Base-by-base conservation (phyloP, 2,888 invertebrate species). In the Eulithis prunata region DNA sequence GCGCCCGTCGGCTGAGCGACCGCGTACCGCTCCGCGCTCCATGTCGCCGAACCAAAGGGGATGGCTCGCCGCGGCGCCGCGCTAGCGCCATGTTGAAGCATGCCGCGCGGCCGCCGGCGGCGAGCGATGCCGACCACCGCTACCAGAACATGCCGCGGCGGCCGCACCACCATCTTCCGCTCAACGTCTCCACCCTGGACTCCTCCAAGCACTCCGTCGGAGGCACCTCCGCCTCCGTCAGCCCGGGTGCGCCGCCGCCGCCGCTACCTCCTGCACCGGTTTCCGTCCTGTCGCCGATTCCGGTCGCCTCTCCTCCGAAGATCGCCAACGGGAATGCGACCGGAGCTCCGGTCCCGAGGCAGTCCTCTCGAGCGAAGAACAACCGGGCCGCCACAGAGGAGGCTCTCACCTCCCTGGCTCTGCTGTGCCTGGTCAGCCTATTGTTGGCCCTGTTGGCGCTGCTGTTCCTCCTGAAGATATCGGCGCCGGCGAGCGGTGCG, bases 351-450 rank as follows among this genome's bases (percentile, higher is more conserved):
- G 69, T 72, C 49, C 69, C 88, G 53, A 86, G 91, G 81, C 68
- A 64, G 38, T 13, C 89, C 68, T 76, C 86, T 69, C 88, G 93
- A 75, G 83, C 83, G 45, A 82, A 88, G 53, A 86, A 86, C 71
- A 80, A 82, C 67, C 81, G 91, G 70, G 91, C 91, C 3, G 90
- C 90, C 0, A 92, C 93, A 0, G 93, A 93, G 77, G 97, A 97
- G 88, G 97, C 97, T 86, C 93, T 98, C 64, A 96, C 97, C 59
- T 97, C 97, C 66, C 91, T 98, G 71, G 98, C 97, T 28, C 89
- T 98, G 55, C 89, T 98, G 75, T 98, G 98, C 82, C 94, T 98
- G 75, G 96, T 98, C 75, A 97, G 98, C 65, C 90, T 98, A 57
- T 91, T 98, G 57, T 93, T 98, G 75, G 97, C 97, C 11, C 90